Conservation (phyloP, 2,113 vertebrate genomes). For the Baryphthengus martii region DNA sequence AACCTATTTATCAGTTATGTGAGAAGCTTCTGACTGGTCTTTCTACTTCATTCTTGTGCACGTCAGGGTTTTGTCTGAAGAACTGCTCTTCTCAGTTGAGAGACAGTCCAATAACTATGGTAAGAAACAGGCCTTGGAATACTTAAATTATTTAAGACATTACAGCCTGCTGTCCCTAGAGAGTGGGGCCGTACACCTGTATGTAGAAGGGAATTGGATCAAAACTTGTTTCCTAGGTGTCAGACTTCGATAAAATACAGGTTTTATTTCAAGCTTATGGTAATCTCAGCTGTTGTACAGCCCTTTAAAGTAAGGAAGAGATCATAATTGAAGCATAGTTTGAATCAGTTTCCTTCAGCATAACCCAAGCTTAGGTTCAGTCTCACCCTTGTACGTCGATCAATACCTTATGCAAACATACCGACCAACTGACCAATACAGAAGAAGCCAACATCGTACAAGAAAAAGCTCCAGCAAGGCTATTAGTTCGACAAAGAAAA, state of each 20-base stretch:
- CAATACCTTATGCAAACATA: neutral
- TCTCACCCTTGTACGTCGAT: neutral
- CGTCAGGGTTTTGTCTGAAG: neutral
- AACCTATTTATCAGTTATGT: neutral
- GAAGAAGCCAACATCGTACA: neutral
- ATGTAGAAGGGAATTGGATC: neutral
- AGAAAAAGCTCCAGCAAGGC: neutral
- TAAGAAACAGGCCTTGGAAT: neutral
- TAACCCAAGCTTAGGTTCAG: neutral
- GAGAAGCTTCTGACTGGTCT: neutral
- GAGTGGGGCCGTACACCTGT: neutral
- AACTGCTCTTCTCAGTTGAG: neutral
- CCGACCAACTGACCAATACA: neutral
- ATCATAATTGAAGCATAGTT: neutral
- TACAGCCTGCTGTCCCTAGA: neutral
- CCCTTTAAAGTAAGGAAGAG: neutral
- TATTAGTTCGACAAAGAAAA: neutral
- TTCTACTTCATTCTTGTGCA: neutral
- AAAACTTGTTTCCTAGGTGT: neutral
- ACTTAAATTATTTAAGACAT: neutral
- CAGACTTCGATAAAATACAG: neutral
- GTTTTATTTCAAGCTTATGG: neutral
- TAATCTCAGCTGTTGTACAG: neutral
- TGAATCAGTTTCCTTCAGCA: neutral
- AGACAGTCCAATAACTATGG: neutral